Conservation (phyloP, 2,113 vertebrate species). For the Channa argus region DNA sequence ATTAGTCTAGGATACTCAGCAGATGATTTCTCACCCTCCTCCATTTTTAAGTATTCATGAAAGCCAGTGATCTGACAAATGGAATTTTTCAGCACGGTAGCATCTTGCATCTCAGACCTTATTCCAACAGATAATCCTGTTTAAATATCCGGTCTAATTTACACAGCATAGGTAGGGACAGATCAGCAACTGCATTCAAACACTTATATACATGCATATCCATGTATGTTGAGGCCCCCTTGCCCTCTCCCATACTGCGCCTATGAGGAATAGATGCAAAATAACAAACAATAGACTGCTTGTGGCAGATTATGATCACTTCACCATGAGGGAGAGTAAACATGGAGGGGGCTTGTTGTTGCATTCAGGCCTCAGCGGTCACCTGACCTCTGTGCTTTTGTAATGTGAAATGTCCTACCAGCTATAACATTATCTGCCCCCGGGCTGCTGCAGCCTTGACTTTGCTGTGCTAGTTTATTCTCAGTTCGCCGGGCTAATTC, state of each 20-base stretch:
- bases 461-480: constrained; percentile 48
- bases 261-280: constrained; percentile 7
- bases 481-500: constrained; percentile 65
- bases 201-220: constrained; percentile 40
- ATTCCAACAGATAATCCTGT: constrained; percentile 84
- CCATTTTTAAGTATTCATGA: constrained; percentile 86
- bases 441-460: constrained; percentile 64
- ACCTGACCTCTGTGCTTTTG: constrained; percentile 24
- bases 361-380: constrained; percentile 19
- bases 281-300: constrained; percentile 36
- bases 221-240: background rate
- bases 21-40: constrained; percentile 64
- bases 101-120: constrained; percentile 82
- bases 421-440: constrained; percentile 15
- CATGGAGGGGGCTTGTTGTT: constrained; percentile 11
- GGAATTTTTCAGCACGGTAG: constrained; percentile 84
- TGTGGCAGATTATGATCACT: constrained; percentile 1
- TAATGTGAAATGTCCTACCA: constrained; percentile 34
- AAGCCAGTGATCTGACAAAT: constrained; percentile 88
- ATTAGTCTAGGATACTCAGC: constrained; percentile 84
- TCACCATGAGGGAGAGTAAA: constrained; percentile 1
- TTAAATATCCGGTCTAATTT: constrained; percentile 81
- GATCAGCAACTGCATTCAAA: constrained; percentile 59
- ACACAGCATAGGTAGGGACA: constrained; percentile 71
- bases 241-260: constrained; percentile 16